Evolutionary conservation across 2,113 vertebrate species (phyloP).

Genomic region (Scortum barcoo): DNA sequence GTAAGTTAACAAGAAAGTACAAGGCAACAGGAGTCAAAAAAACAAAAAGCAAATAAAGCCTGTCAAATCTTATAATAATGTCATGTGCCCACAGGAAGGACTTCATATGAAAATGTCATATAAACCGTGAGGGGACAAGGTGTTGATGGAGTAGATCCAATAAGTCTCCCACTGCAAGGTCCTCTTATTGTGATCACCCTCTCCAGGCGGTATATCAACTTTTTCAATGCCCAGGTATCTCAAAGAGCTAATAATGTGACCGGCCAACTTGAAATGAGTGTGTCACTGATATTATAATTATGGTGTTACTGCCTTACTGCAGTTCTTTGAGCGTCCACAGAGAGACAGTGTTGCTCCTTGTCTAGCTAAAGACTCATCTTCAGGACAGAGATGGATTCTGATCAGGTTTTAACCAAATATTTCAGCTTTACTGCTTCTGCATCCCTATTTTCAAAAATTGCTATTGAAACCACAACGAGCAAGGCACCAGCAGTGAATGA

Average conservation of each 20-base stretch:
- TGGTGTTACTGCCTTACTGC: not conserved
- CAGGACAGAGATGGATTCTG: not conserved
- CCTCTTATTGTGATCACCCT: not conserved
- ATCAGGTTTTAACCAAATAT: too few species aligned
- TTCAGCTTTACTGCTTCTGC: too few species aligned
- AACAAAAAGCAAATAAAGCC: too few species aligned
- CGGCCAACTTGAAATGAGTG: not conserved
- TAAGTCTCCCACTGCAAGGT: not conserved
- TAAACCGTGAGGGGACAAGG: not conserved
- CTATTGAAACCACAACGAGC: not conserved
- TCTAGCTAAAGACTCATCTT: not conserved
- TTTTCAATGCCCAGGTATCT: not conserved
- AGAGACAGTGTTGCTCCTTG: conserved; percentile 47
- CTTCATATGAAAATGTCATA: not conserved
- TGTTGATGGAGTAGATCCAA: not conserved
- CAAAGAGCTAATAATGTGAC: not conserved
- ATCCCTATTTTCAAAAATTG: too few species aligned
- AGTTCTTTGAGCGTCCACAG: conserved; percentile 45
- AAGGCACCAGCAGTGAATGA: not conserved
- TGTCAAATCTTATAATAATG: not conserved
- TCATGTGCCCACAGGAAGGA: not conserved
- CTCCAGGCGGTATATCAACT: not conserved
- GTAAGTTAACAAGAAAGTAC: not conserved
- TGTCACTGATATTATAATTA: not conserved
- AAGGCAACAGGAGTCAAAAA: too few species aligned